phyloP scores from a whole-genome alignment of 2,797 vertebrate genomes.

The Dermochelys coriacea region DNA sequence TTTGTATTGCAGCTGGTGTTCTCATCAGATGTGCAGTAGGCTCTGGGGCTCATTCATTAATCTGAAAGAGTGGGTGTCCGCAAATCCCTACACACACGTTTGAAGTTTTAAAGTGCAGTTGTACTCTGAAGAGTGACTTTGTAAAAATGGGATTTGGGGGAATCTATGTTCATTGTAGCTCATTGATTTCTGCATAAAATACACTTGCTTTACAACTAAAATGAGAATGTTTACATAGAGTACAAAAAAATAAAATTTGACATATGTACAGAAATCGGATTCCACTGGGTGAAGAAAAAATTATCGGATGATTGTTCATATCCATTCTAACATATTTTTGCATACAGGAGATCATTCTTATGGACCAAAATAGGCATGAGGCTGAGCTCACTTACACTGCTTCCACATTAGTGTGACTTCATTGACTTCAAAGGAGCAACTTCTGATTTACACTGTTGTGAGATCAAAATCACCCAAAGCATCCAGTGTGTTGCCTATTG shows the following conservation, averaged over 20 bases:
- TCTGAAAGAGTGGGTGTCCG: conserved; percentile 23
- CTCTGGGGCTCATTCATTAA: conserved; percentile 49
- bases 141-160: background rate
- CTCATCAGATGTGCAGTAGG: conserved; percentile 28
- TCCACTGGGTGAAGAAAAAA: background rate
- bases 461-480: background rate
- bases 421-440: background rate
- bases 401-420: background rate
- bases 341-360: background rate
- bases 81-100: background rate
- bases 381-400: background rate
- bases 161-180: background rate
- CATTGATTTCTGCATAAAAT: background rate
- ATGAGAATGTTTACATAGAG: background rate
- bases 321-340: background rate
- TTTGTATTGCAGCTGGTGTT: conserved; percentile 59
- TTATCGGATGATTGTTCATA: background rate
- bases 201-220: background rate
- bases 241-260: background rate
- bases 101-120: conserved; percentile 1
- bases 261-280: background rate
- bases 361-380: background rate
- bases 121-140: background rate
- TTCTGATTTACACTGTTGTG: background rate
- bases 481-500: background rate